A percentile compares a stretch with the other conserved stretches of the same genome.
These are phyloP conservation scores for Epinephelus malabaricus DNA, from an alignment of 2,797 vertebrate species.

Conservation along the genomic window DNA sequence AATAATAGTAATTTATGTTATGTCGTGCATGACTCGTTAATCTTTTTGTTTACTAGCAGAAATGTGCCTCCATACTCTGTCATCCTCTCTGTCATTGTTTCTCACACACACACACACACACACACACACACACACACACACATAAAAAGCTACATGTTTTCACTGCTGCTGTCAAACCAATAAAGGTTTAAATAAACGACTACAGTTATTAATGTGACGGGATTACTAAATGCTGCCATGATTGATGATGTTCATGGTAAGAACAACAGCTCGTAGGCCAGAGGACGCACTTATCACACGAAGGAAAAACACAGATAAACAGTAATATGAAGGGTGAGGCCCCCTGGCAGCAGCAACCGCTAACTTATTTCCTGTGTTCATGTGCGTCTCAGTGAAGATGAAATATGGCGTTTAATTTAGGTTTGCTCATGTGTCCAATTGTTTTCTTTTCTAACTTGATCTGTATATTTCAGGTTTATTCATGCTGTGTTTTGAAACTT, in stretches of 20 bases:
- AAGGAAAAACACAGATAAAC: constrained; percentile 67
- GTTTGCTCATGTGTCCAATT: constrained; percentile 12
- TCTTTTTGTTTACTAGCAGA: background rate
- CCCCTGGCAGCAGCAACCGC: constrained; percentile 23
- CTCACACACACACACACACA: background rate
- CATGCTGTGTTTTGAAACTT: background rate
- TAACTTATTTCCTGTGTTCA: constrained; percentile 54
- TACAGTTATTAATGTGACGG: constrained; percentile 65
- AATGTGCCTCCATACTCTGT: background rate
- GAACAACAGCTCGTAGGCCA: constrained; percentile 64
- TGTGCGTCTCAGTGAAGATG: constrained; percentile 32
- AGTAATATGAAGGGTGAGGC: constrained; percentile 42
- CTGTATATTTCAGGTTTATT: background rate
- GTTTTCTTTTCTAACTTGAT: background rate
- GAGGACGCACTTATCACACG: constrained; percentile 57
- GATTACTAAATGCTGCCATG: constrained; percentile 58
- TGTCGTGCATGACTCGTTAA: no score
- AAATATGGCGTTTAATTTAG: constrained; percentile 54
- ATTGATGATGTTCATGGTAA: constrained; percentile 61
- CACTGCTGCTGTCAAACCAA: constrained; percentile 48
- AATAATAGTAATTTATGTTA: no score
- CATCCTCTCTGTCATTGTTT: background rate
- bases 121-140: background rate
- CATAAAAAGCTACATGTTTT: constrained; percentile 27
- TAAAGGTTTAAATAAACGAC: constrained; percentile 55